Evolutionary conservation across 2,113 vertebrate genomes (phyloP).

Genomic region (Stegostoma tigrinum): DNA sequence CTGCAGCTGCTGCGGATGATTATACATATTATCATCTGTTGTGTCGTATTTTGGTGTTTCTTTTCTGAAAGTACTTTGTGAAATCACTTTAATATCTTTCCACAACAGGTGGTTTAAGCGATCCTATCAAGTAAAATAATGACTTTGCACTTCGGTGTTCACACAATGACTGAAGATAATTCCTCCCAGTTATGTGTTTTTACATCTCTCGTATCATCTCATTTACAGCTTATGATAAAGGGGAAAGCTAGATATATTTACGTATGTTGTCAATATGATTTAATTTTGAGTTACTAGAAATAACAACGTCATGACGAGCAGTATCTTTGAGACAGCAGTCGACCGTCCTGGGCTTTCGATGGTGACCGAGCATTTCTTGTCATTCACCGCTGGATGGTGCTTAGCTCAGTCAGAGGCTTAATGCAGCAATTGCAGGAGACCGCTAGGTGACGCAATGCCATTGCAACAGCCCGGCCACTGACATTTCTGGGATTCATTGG

Average conservation of each 20-base stretch:
- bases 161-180: neutral
- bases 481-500: neutral
- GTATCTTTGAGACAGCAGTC: neutral
- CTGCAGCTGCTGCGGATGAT: neutral
- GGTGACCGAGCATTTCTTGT: too few species aligned
- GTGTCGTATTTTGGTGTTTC: neutral
- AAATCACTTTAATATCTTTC: neutral
- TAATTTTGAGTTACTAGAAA: neutral
- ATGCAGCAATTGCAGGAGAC: neutral
- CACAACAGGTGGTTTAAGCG: neutral
- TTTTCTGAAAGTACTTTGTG: neutral
- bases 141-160: neutral
- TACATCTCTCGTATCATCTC: too few species aligned
- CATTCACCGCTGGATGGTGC: neutral
- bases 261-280: neutral
- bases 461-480: neutral
- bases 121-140: neutral
- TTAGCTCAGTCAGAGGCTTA: neutral
- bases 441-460: conserved; percentile 5
- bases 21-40: conserved; percentile 11
- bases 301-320: neutral
- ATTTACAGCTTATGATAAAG: neutral
- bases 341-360: neutral
- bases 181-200: neutral
- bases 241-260: neutral